A percentile compares a stretch with the other conserved stretches of the same genome.
Conservation (phyloP, 2,797 vertebrate genomes). For the Nannoperca australis region DNA sequence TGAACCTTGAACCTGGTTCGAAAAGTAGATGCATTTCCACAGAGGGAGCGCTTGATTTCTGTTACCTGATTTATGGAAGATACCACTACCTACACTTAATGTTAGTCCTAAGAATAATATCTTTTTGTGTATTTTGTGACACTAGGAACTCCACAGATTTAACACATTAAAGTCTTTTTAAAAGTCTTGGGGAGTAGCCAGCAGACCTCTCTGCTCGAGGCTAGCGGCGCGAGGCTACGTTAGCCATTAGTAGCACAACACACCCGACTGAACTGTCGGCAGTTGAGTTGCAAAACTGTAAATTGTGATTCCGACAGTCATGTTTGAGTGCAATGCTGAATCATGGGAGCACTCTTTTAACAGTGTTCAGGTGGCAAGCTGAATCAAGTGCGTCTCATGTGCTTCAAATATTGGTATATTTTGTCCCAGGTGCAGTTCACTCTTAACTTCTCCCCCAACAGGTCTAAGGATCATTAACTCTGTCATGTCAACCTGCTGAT, state of each 20-base stretch:
- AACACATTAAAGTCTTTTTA: background rate
- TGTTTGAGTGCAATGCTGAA: too few relatives aligned
- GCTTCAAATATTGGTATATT: constrained; percentile 21
- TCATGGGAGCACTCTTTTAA: background rate
- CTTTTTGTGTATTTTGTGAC: background rate
- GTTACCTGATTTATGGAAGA: background rate
- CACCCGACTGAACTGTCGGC: background rate
- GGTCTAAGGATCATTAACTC: background rate
- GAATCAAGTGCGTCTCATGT: constrained; percentile 45
- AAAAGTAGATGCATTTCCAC: constrained; percentile 9
- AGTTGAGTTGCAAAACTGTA: background rate
- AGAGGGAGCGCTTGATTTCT: constrained; percentile 21
- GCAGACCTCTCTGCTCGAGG: background rate
- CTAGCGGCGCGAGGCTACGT: background rate
- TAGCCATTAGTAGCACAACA: background rate
- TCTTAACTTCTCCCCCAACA: background rate
- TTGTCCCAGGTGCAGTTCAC: constrained; percentile 13
- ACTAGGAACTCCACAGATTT: background rate
- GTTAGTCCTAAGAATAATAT: background rate
- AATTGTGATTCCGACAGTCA: background rate
- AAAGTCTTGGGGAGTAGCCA: background rate
- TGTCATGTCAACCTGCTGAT: constrained; percentile 53
- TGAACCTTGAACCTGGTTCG: constrained; percentile 14
- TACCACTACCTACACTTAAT: background rate
- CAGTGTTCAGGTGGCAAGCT: background rate